Conservation (phyloP, 2,113 vertebrate species). For the Gadus macrocephalus region DNA sequence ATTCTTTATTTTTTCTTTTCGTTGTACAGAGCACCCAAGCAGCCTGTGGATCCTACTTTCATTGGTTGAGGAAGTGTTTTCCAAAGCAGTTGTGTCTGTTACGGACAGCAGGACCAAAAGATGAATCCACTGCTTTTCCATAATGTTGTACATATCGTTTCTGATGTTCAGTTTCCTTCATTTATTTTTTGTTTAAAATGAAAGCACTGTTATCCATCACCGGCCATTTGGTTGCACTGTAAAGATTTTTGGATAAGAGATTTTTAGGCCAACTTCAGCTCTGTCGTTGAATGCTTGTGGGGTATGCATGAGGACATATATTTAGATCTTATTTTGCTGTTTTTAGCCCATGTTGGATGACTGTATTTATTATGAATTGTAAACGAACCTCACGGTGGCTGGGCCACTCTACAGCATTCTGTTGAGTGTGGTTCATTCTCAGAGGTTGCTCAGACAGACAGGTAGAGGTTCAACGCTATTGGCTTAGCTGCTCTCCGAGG, state of each 20-base stretch:
- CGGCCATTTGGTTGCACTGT: slow-evolving; percentile 72
- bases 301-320: slow-evolving; percentile 53
- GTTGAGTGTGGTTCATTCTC: slow-evolving; percentile 49
- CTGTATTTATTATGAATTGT: slow-evolving; percentile 74
- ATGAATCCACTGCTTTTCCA: slow-evolving; percentile 65
- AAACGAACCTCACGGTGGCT: slow-evolving; percentile 69
- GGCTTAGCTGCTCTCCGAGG: slow-evolving; percentile 57
- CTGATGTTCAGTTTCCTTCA: slow-evolving; percentile 37
- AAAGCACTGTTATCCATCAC: slow-evolving; percentile 73
- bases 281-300: slow-evolving; percentile 59
- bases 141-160: slow-evolving; percentile 49
- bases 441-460: slow-evolving; percentile 61
- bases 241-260: slow-evolving; percentile 52
- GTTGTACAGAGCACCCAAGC: slow-evolving; percentile 38
- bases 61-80: slow-evolving; percentile 53
- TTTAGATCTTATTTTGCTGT: slow-evolving; percentile 52
- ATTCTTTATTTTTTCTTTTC: background rate
- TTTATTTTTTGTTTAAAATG: slow-evolving; percentile 48
- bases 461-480: slow-evolving; percentile 43
- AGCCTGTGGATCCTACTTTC: slow-evolving; percentile 59
- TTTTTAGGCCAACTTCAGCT: slow-evolving; percentile 53
- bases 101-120: slow-evolving; percentile 63
- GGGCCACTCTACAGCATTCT: slow-evolving; percentile 66
- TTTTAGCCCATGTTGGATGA: slow-evolving; percentile 56
- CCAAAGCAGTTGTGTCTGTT: slow-evolving; percentile 60